Evolutionary conservation across 2,888 invertebrate species (phyloP), one percentile per base, ranked within the genome.

Genomic region (Homarus gammarus): DNA sequence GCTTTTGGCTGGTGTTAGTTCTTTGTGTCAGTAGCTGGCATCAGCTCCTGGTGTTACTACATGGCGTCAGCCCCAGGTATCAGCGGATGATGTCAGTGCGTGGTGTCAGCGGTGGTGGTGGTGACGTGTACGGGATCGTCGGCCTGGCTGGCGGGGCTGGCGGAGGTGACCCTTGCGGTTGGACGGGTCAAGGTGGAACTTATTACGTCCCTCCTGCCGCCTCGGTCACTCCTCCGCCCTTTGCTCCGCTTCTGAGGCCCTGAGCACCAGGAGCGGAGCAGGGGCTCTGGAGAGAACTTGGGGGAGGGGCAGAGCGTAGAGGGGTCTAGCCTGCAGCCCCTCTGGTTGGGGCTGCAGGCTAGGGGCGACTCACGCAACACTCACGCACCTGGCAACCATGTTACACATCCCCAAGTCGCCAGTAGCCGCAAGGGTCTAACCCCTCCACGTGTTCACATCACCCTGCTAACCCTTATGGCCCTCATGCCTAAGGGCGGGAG

Each of bases 301-400:
- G n/a, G 73, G 73, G 38, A 0, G 36, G 5, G 38, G 64, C 12
- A 27, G 64, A 0, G 64, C 64, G 27, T 40, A 0, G 73, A 22
- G 36, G 38, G 22, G 75, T 64, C 27, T 27, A 33, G 18, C 38
- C 40, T 49, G 36, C 38, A 85, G 44, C 72, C 61, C 22, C 79
- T 51, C 44, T 75, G 61, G 27, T 3, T 36, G 40, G 64, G 33
- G 85, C 31, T 64, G 44, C 31, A 64, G 77, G 77, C 64, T 40
- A 81, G 8, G 31, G 56, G 85, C 40, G 36, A 38, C 79, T 86
- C 79, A 79, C 79, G 70, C 68, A 87, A 64, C 83, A 87, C 61
- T 87, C 90, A 90, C 90, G 90, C 90, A 90, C 86, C 83, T 83
- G 90, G 87, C 90, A 90, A 87, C 87, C 83, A 87, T 90, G 85